Evolutionary conservation across 2,113 vertebrate genomes (phyloP).

Genomic region (Pelecanoides urinatrix): DNA sequence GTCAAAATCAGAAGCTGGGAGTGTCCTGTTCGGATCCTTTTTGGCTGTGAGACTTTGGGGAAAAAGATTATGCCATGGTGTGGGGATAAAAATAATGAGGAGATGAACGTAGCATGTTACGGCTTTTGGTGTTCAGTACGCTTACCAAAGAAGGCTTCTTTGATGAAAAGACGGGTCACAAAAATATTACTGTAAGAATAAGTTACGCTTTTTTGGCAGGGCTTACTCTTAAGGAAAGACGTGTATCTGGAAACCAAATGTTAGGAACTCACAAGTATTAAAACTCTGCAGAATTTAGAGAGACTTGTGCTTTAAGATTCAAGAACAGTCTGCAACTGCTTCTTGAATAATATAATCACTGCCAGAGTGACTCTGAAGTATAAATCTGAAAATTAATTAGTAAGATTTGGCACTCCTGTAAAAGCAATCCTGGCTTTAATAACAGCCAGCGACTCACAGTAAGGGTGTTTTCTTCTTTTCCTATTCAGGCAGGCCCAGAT

Average conservation of each 20-base stretch:
- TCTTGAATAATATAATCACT: background rate
- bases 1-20: background rate
- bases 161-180: background rate
- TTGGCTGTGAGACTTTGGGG: background rate
- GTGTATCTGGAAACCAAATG: background rate
- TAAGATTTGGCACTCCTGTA: constrained; percentile 5
- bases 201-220: background rate
- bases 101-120: accelerated
- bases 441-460: background rate
- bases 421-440: background rate
- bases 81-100: background rate
- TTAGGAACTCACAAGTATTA: background rate
- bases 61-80: background rate
- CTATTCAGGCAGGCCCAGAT: constrained; percentile 19
- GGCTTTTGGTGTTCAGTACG: background rate
- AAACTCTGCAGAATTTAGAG: background rate
- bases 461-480: background rate
- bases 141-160: background rate
- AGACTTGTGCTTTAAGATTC: background rate
- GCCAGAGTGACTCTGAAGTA: constrained; percentile 3
- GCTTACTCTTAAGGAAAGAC: background rate
- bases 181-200: background rate
- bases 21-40: background rate
- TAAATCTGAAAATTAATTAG: constrained; percentile 44
- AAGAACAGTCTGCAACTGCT: background rate